Evolutionary conservation across 1,140 invertebrate species (phyloP), one percentile per base, ranked within the genome.

Genomic region (Augochlora pura): DNA sequence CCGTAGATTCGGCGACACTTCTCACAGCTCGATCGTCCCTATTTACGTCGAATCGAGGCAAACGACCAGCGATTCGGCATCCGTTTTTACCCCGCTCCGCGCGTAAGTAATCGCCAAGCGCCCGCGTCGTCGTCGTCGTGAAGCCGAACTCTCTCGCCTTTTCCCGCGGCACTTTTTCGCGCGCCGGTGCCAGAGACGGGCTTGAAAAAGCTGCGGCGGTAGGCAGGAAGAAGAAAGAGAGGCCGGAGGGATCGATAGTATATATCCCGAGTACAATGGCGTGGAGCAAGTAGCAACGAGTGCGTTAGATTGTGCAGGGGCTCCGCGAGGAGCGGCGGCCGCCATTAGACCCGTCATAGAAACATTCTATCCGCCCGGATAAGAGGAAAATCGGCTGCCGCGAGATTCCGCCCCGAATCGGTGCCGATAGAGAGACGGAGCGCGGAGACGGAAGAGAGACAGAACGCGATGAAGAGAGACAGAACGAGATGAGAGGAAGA

Each of bases 291-390:
- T 65, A 65, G 42, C 63, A 49, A 63, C 77, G 64, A 80, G 77
- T 86, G 84, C 82, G 85, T 90, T 85, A 82, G 83, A 88, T 85
- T 83, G 87, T 81, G 82, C 85, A 85, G 80, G 79, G 81, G 84
- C 87, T 86, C 86, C 87, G 82, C 80, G 72, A 82, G 78, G 74
- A 49, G 67, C 76, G 79, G 68, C 0, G 78, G 80, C 80, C 65
- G 68, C 84, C 85, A 87, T 88, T 88, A 88, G 85, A 71, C 78
- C 38, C 71, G 68, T 76, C 79, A 75, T 77, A 67, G 88, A 84
- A 89, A 80, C 78, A 69, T 82, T 86, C 77, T 70, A 72, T 68
- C 79, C 69, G 80, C 72, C 72, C 10, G 76, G 60, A 66, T 54
- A 76, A 62, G 49, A 65, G 54, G 66, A 59, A 76, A 64, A 76